phyloP scores from a whole-genome alignment of 2,797 vertebrate species.

The Adelosebastes latens region DNA sequence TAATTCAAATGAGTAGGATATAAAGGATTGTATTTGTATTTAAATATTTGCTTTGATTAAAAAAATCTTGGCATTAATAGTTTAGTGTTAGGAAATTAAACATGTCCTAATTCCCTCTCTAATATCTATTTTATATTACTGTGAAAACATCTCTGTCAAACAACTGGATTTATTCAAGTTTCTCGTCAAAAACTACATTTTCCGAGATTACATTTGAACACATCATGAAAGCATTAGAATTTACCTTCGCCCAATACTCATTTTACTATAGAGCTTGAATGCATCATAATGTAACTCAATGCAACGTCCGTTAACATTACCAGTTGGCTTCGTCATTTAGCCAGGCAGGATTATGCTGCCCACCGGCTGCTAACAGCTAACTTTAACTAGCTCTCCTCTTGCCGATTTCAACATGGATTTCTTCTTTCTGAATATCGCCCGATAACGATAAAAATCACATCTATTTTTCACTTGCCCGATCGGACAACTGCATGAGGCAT shows the following conservation, averaged over 20 bases:
- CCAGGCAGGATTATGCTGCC: neutral
- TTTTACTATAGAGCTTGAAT: neutral
- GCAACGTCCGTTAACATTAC: neutral
- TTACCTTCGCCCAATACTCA: neutral
- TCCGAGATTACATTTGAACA: neutral
- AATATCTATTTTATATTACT: too few relatives aligned
- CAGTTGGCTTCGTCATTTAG: accelerated
- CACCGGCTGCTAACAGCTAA: neutral
- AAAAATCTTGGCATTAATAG: neutral
- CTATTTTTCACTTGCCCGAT: too few relatives aligned
- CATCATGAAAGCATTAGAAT: too few relatives aligned
- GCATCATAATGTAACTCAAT: neutral
- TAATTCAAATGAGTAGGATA: neutral
- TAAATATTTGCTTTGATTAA: neutral
- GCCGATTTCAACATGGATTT: neutral
- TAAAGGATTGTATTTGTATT: too few relatives aligned
- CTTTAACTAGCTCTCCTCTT: neutral
- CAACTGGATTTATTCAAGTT: too few relatives aligned
- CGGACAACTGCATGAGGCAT: too few relatives aligned
- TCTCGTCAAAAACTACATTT: too few relatives aligned
- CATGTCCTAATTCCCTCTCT: too few relatives aligned
- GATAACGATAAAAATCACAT: too few relatives aligned
- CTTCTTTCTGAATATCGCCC: neutral
- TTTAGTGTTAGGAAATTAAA: too few relatives aligned
- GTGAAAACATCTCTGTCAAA: too few relatives aligned